A percentile compares a stretch with the other conserved stretches of the same genome.
Conservation (phyloP, 2,113 vertebrate species). For the Leucosticte australis region DNA sequence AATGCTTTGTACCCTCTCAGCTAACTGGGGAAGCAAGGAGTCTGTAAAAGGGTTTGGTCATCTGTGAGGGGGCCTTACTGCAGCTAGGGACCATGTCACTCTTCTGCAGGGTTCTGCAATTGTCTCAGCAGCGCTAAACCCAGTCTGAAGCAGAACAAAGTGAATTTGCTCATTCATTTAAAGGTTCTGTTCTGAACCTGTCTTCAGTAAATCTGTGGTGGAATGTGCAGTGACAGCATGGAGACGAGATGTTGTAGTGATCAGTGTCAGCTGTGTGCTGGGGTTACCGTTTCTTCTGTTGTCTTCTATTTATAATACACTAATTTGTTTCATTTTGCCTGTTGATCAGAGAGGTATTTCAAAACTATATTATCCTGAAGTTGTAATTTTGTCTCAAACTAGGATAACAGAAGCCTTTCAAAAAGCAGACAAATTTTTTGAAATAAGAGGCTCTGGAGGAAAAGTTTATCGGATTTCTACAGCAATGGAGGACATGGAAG, state of each 20-base stretch:
- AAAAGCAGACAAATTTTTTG: constrained; percentile 83
- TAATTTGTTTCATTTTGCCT: not conserved
- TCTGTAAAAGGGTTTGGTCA: not conserved
- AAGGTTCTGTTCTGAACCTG: not conserved
- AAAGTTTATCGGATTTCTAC: constrained; percentile 79
- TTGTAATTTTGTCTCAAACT: not conserved
- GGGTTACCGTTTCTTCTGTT: not conserved
- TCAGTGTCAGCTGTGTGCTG: not conserved
- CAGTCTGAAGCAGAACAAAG: not conserved
- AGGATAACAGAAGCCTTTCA: constrained; percentile 94
- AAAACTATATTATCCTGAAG: not conserved
- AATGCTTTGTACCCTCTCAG: not conserved
- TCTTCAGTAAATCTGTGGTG: not conserved
- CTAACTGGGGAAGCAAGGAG: not conserved
- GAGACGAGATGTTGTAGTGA: not conserved
- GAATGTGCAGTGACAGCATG: fast-evolving
- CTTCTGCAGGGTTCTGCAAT: not conserved
- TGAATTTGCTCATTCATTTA: not conserved
- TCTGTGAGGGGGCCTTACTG: not conserved
- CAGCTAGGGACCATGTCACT: not conserved
- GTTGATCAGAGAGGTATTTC: not conserved
- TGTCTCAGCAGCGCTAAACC: not conserved
- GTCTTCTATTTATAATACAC: not conserved
- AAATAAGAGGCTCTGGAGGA: constrained; percentile 76
- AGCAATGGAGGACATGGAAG: constrained; percentile 93